Conservation (phyloP, 1,140 invertebrate species). For the Calliphora vicina region DNA sequence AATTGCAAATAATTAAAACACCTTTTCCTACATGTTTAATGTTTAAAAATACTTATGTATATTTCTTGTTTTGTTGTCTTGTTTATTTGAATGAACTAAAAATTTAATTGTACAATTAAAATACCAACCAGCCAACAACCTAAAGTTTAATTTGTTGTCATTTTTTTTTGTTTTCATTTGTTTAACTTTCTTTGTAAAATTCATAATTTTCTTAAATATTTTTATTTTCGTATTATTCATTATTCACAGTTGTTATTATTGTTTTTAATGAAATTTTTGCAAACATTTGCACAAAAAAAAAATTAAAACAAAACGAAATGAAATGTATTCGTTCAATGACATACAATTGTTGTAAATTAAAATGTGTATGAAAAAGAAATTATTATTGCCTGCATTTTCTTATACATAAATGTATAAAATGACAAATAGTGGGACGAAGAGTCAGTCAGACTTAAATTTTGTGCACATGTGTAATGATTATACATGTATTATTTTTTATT, state of each 20-base stretch:
- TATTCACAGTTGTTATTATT: not conserved
- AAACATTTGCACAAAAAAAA: constrained; percentile 14
- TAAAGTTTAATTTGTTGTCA: not conserved
- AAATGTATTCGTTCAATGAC: constrained; percentile 24
- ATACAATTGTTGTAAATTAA: not conserved
- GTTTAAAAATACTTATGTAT: not conserved
- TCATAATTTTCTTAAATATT: not conserved
- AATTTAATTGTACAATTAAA: not conserved
- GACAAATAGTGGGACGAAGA: not conserved
- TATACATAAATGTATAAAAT: not conserved
- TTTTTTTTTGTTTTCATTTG: not conserved
- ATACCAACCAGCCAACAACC: not conserved
- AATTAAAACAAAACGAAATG: not conserved
- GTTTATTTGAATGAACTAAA: not conserved
- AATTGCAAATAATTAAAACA: not conserved
- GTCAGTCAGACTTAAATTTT: too few relatives aligned
- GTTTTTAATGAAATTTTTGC: constrained; percentile 7
- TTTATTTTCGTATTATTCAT: not conserved
- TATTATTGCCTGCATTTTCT: not conserved
- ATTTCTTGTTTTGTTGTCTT: not conserved
- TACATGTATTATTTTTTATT: too few relatives aligned
- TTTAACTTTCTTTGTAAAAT: not conserved
- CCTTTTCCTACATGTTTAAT: not conserved
- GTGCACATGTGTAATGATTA: too few relatives aligned
- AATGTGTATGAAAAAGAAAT: too few relatives aligned